A percentile compares a stretch with the other conserved stretches of the same genome.
Evolutionary conservation across 2,113 vertebrate genomes (phyloP).

Genomic region (Bothrops jararaca): DNA sequence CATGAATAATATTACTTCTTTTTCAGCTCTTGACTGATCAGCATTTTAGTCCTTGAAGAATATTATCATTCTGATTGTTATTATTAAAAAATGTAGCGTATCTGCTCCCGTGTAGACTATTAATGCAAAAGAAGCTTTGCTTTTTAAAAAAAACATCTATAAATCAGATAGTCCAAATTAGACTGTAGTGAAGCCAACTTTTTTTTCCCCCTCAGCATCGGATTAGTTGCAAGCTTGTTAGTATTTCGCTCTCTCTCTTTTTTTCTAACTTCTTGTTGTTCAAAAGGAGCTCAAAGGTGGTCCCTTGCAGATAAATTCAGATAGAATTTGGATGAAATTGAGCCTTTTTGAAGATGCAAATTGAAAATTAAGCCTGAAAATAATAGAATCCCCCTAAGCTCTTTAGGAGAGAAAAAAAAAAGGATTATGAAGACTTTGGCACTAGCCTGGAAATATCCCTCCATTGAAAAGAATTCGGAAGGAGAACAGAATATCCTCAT

Average conservation of each 20-base stretch:
- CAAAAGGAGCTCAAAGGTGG: conserved; percentile 57
- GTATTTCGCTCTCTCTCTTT: accelerated
- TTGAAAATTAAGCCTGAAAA: conserved; percentile 66
- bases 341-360: conserved; percentile 68
- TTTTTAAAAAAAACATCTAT: background rate
- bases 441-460: conserved; percentile 42
- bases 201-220: conserved; percentile 23
- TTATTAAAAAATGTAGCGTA: background rate
- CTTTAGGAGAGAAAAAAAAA: conserved; percentile 13
- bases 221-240: conserved; percentile 15
- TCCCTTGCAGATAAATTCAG: conserved; percentile 65
- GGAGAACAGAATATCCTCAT: conserved; percentile 35
- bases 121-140: background rate
- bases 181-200: conserved; percentile 42
- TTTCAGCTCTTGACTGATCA: background rate
- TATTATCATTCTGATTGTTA: background rate
- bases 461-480: conserved; percentile 45
- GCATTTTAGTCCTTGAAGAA: background rate
- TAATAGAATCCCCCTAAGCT: conserved; percentile 46
- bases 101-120: background rate
- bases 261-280: conserved; percentile 2
- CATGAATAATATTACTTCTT: background rate
- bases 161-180: background rate
- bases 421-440: conserved; percentile 35
- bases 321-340: conserved; percentile 62